A percentile compares a stretch with the other conserved stretches of the same genome.
These are phyloP conservation scores for Pteronura brasiliensis DNA, from an alignment of 2,113 vertebrate species.

Conservation along the genomic window DNA sequence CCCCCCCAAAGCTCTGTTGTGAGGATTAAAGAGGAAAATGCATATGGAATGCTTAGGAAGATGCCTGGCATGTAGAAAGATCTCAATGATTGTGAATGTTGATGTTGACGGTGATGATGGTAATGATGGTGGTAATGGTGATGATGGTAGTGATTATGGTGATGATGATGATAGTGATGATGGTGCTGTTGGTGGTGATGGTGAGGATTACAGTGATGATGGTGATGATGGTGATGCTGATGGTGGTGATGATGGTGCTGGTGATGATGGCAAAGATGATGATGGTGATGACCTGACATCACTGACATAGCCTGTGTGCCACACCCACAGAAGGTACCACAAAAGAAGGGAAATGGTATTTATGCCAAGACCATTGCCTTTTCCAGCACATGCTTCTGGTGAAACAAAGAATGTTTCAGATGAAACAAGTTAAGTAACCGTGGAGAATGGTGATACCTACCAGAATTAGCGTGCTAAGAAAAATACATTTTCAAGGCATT, in stretches of 20 bases:
- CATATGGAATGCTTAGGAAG: not conserved
- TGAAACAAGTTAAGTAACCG: not conserved
- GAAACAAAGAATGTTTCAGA: conserved; percentile 31
- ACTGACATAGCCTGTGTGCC: not conserved
- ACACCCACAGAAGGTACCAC: not conserved
- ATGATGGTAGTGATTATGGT: not conserved
- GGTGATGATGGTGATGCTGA: not conserved
- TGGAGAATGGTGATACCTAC: conserved; percentile 14
- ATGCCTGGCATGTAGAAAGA: too few relatives aligned
- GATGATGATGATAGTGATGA: not conserved
- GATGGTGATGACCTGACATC: not conserved
- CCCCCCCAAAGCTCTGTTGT: not conserved
- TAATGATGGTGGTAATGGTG: not conserved
- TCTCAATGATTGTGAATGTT: not conserved
- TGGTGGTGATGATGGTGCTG: not conserved
- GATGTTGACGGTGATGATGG: not conserved
- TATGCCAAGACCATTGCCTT: not conserved
- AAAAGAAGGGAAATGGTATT: not conserved
- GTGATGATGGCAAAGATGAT: too few relatives aligned
- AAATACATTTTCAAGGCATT: conserved; percentile 53
- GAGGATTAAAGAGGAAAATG: not conserved
- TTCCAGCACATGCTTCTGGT: not conserved
- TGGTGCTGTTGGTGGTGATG: not conserved
- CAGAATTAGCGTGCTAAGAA: conserved; percentile 41
- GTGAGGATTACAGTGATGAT: fast-evolving